Evolutionary conservation across 2,113 vertebrate species (phyloP).

Genomic region (Loxodonta africana): DNA sequence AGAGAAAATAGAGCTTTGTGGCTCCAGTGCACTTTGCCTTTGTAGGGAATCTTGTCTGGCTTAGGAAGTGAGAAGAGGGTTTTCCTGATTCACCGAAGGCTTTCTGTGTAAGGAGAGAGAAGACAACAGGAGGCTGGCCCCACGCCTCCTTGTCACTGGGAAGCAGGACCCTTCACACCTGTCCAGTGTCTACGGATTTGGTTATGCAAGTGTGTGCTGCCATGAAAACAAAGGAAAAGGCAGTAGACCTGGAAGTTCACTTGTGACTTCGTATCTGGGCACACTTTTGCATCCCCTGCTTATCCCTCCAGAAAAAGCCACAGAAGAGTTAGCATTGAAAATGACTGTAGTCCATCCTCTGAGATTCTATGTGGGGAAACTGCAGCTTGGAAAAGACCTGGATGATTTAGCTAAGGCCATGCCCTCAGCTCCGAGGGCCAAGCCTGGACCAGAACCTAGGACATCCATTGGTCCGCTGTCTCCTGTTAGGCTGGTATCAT

Average conservation of each 20-base stretch:
- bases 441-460: not conserved
- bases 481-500: not conserved
- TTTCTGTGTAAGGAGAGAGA: not conserved
- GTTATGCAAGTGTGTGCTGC: not conserved
- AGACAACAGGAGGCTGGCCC: not conserved
- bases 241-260: not conserved
- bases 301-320: not conserved
- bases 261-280: not conserved
- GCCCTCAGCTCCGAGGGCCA: not conserved
- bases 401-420: not conserved
- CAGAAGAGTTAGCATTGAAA: not conserved
- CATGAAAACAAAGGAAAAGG: not conserved
- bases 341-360: not conserved
- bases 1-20: not conserved
- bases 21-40: not conserved
- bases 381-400: not conserved
- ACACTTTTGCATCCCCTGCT: not conserved
- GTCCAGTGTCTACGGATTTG: fast-evolving
- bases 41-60: not conserved
- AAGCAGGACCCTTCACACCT: not conserved
- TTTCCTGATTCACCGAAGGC: not conserved
- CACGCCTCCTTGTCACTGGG: not conserved
- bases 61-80: not conserved
- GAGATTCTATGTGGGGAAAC: not conserved
- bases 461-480: fast-evolving